Conservation (phyloP, 2,888 invertebrate species). For the Pheosia tremula region DNA sequence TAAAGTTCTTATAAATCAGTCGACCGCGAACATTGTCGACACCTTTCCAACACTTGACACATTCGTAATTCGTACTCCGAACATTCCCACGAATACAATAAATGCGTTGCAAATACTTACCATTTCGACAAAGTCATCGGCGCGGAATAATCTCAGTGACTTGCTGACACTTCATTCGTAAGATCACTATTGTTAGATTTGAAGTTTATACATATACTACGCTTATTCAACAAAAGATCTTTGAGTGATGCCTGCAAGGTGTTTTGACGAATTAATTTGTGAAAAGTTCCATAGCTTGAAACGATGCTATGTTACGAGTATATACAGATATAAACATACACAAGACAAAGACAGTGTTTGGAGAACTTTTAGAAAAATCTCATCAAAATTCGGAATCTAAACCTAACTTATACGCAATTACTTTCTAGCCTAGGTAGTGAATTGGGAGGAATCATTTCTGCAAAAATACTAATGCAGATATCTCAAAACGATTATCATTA, state of each 20-base stretch:
- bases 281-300: too few relatives aligned
- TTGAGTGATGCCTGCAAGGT: not conserved
- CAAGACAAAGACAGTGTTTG: too few relatives aligned
- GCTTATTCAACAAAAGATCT: not conserved
- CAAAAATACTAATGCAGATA: too few relatives aligned
- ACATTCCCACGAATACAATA: slow-evolving; percentile 39
- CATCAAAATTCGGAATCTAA: too few relatives aligned
- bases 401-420: too few relatives aligned
- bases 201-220: not conserved
- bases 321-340: too few relatives aligned
- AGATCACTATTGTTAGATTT: slow-evolving; percentile 37
- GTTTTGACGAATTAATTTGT: not conserved
- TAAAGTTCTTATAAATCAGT: slow-evolving; percentile 12
- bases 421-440: too few relatives aligned
- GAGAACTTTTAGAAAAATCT: too few relatives aligned
- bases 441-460: too few relatives aligned
- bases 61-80: slow-evolving; percentile 17
- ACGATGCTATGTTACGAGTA: too few relatives aligned
- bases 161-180: slow-evolving; percentile 45
- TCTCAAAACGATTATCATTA: too few relatives aligned
- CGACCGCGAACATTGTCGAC: slow-evolving; percentile 20
- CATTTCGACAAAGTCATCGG: slow-evolving; percentile 29
- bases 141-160: slow-evolving; percentile 50
- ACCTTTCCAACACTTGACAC: slow-evolving; percentile 39
- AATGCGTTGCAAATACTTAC: slow-evolving; percentile 6